phyloP scores from a whole-genome alignment of 2,888 invertebrate species.

The Diarsia rubi region DNA sequence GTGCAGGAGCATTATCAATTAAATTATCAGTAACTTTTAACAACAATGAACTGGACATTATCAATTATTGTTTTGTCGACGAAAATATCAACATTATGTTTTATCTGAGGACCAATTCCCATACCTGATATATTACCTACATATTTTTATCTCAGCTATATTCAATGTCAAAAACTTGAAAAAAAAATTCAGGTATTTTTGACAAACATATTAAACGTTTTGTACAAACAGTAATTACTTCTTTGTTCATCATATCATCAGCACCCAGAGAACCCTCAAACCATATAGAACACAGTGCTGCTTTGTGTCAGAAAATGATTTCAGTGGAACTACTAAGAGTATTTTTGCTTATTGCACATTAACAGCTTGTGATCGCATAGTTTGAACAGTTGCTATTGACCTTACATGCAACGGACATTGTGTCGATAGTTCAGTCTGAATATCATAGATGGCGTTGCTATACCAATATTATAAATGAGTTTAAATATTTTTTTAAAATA shows the following conservation, averaged over 20 bases:
- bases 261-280: neutral
- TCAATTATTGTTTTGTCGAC: neutral
- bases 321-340: neutral
- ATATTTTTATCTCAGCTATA: neutral
- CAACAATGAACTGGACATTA: neutral
- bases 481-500: too few relatives aligned
- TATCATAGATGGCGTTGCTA: slow-evolving; percentile 52
- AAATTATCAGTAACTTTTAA: neutral
- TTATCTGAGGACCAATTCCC: neutral
- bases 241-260: neutral
- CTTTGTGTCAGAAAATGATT: neutral
- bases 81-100: neutral
- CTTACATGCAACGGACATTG: slow-evolving; percentile 15
- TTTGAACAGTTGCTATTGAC: slow-evolving; percentile 32
- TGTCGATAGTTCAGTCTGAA: slow-evolving; percentile 20
- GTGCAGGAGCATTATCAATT: neutral
- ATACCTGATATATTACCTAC: neutral
- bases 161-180: neutral
- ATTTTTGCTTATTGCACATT: slow-evolving; percentile 19
- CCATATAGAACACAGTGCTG: slow-evolving; percentile 22
- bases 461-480: neutral
- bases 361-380: slow-evolving; percentile 15
- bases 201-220: neutral
- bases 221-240: neutral
- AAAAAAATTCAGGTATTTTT: neutral